Conservation (phyloP, 2,797 vertebrate genomes). For the Ambastaia sidthimunki region DNA sequence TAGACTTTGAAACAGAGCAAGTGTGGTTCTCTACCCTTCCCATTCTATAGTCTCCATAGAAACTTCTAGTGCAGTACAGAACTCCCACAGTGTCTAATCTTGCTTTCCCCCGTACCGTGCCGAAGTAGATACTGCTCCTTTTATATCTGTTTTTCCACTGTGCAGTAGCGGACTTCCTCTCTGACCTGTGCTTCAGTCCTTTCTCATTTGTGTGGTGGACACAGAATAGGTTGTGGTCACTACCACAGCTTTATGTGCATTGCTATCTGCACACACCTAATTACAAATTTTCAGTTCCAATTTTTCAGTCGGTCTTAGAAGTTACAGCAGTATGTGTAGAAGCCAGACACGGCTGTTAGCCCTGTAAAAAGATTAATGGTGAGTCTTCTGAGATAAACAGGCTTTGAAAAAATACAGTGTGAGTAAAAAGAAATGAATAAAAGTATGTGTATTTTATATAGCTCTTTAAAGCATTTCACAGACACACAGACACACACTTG, state of each 20-base stretch:
- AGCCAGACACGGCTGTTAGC: not conserved
- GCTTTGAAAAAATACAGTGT: not conserved
- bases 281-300: not conserved
- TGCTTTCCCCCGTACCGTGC: slow-evolving; percentile 15
- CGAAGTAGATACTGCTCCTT: slow-evolving; percentile 33
- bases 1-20: not conserved
- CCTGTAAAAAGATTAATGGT: slow-evolving; percentile 15
- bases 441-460: not conserved
- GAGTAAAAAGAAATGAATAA: not conserved
- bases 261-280: slow-evolving; percentile 5
- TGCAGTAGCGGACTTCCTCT: slow-evolving; percentile 9
- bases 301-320: not conserved
- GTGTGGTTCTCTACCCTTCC: slow-evolving; percentile 28
- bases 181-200: slow-evolving; percentile 32
- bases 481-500: not conserved
- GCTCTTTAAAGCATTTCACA: not conserved
- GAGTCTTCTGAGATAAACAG: slow-evolving; percentile 12
- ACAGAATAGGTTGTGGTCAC: slow-evolving; percentile 14
- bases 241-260: not conserved
- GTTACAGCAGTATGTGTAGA: not conserved
- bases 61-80: slow-evolving; percentile 42
- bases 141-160: slow-evolving; percentile 24
- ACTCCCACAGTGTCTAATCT: slow-evolving; percentile 29
- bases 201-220: slow-evolving; percentile 15
- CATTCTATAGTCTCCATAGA: slow-evolving; percentile 49